phyloP scores from a whole-genome alignment of 92 coral and sea anemone genomes.

The Porites rus region DNA sequence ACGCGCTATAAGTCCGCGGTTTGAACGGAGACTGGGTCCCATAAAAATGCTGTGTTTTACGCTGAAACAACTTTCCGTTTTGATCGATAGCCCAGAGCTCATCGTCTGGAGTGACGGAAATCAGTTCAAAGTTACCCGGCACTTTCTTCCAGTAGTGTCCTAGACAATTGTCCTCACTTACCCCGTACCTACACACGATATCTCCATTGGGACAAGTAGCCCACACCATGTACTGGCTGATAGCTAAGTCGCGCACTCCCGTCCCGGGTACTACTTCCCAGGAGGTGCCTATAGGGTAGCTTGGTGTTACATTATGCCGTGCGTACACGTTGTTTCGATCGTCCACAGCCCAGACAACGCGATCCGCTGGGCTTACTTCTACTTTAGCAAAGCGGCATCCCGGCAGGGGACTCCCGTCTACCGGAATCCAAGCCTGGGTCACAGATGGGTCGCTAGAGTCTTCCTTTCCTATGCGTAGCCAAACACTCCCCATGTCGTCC shows the following conservation, averaged over 20 bases:
- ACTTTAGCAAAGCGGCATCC: constrained; percentile 83
- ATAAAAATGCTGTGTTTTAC: constrained; percentile 84
- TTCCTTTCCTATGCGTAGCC: constrained; percentile 91
- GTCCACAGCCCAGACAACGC: constrained; percentile 97
- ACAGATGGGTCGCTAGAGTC: constrained; percentile 65
- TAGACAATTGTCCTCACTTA: constrained; percentile 73
- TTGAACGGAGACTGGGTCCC: constrained; percentile 92
- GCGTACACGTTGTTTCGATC: constrained; percentile 93
- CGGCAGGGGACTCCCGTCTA: constrained; percentile 72
- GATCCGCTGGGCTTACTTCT: constrained; percentile 89
- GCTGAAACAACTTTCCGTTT: constrained; percentile 89
- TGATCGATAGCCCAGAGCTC: constrained; percentile 95
- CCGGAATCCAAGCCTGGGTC: constrained; percentile 92
- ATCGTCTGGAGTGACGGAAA: constrained; percentile 88
- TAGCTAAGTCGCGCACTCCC: constrained; percentile 78
- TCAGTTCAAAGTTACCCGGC: constrained; percentile 91
- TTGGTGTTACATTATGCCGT: constrained; percentile 81
- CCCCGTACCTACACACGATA: constrained; percentile 94
- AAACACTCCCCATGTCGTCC: constrained; percentile 81
- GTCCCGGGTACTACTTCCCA: constrained; percentile 92
- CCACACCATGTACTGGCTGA: constrained; percentile 87
- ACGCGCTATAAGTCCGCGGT: constrained; percentile 77
- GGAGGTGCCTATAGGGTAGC: constrained; percentile 84
- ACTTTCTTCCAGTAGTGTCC: constrained; percentile 98
- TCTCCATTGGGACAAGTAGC: constrained; percentile 92